phyloP scores from a whole-genome alignment of 2,113 vertebrate genomes.

The Neolamprologus kungweensis region DNA sequence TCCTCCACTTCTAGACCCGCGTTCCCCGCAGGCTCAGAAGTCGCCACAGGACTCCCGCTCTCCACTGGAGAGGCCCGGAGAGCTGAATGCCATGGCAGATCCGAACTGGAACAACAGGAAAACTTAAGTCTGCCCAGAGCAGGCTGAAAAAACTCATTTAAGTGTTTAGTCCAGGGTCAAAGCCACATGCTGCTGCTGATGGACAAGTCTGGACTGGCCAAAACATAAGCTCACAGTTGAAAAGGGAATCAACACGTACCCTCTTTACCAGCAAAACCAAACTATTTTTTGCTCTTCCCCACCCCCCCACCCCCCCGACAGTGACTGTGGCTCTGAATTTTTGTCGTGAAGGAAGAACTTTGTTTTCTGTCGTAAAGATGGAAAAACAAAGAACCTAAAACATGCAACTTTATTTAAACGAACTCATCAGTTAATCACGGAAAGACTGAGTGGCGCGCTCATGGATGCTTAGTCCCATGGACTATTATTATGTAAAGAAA shows the following conservation, averaged over 20 bases:
- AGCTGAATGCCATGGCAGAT: slow-evolving; percentile 80
- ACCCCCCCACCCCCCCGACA: neutral
- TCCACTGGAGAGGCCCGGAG: slow-evolving; percentile 81
- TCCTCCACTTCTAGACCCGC: slow-evolving; percentile 79
- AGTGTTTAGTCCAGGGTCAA: neutral
- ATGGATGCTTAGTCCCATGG: slow-evolving; percentile 72
- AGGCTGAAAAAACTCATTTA: neutral
- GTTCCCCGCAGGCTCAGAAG: slow-evolving; percentile 88
- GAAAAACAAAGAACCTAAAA: neutral
- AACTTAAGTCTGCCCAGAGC: slow-evolving; percentile 62
- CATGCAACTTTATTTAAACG: slow-evolving; percentile 26
- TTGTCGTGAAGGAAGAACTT: neutral
- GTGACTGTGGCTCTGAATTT: slow-evolving; percentile 14
- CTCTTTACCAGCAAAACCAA: slow-evolving; percentile 54
- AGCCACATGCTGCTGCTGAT: slow-evolving; percentile 28
- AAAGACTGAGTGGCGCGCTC: slow-evolving; percentile 26
- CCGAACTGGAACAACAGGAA: slow-evolving; percentile 91
- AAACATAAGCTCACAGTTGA: slow-evolving; percentile 43
- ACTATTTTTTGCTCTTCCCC: neutral
- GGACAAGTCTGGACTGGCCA: slow-evolving; percentile 28
- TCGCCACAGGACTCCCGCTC: slow-evolving; percentile 91
- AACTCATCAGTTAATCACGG: slow-evolving; percentile 18
- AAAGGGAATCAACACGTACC: slow-evolving; percentile 26
- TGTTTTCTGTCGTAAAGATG: neutral
- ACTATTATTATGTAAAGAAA: slow-evolving; percentile 58